Evolutionary conservation across 1,140 invertebrate genomes (phyloP).

Genomic region (Trichonephila clavata): DNA sequence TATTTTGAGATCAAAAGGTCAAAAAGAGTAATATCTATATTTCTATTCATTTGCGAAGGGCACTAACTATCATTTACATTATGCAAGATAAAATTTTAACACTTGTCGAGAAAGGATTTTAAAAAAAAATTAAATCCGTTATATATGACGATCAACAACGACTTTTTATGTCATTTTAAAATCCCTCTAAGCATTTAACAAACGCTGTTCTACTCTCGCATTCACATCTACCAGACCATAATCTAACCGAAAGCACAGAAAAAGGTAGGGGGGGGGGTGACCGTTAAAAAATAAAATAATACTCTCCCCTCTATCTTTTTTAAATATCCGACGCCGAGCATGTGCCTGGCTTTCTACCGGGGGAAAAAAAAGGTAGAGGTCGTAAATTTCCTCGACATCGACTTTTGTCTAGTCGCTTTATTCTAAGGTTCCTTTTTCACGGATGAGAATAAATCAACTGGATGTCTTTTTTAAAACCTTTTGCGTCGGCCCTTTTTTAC

Average conservation of each 20-base stretch:
- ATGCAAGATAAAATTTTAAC: no score
- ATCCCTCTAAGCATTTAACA: not conserved
- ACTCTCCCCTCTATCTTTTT: not conserved
- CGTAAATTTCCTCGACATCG: slow-evolving; percentile 55
- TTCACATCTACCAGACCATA: not conserved
- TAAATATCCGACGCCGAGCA: slow-evolving; percentile 27
- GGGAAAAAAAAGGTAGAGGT: slow-evolving; percentile 55
- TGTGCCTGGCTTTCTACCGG: slow-evolving; percentile 10
- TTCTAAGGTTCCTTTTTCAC: slow-evolving; percentile 45
- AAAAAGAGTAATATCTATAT: no score
- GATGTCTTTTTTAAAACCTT: slow-evolving; percentile 56
- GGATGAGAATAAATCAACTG: slow-evolving; percentile 38
- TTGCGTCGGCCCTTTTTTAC: slow-evolving; percentile 9
- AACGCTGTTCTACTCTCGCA: not conserved
- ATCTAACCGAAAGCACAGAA: not conserved
- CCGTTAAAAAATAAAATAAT: slow-evolving; percentile 9
- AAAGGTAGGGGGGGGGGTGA: not conserved
- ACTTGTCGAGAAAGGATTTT: not conserved
- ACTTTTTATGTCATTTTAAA: not conserved
- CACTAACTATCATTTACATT: no score
- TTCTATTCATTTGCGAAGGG: no score
- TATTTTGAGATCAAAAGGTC: no score
- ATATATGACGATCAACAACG: not conserved
- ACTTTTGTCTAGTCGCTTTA: slow-evolving; percentile 50
- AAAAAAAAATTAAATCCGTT: not conserved